Evolutionary conservation across 2,113 vertebrate species (phyloP), one percentile per base, ranked within the genome.

Genomic region (Marmota flaviventris): DNA sequence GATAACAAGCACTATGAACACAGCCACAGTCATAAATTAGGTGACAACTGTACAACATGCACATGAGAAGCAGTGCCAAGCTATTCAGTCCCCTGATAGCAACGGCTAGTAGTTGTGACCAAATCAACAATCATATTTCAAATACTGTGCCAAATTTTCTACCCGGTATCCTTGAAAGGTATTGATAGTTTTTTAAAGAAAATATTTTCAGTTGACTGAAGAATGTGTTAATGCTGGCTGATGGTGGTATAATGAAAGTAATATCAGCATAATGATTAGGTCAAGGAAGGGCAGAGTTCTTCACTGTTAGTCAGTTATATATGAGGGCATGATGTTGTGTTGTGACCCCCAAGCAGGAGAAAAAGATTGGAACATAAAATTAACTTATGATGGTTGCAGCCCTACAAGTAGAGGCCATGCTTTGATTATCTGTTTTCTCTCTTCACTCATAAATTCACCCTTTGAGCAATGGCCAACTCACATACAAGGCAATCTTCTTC

Each of bases 341-440:
- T 95, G 56, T 96, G 89, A 96, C 69, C 91, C 85, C 48, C 53
- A 88, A 88, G 79, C 73, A 73, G 65, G 32, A 85, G 87, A 88
- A 88, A 88, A 94, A 96, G 85, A 72, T 77, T 79, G 29, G 29
- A 97, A 91, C 89, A 91, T 84, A 92, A 97, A 97, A 97, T 97
- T 87, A 89, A 94, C 34, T 65, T 78, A 84, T 65, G 48, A 93
- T 63, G 88, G 72, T 42, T 81, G 48, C 39, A 94, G 89, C n/a
- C 58, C 83, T 84, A 85, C 45, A 89, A 93, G 56, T 27, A 90
- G 69, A 92, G n/a, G 70, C 92, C 83, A 42, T 65, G 58, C 93
- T 87, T 89, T 91, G 83, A 93, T 96, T 48, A 94, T 97, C 73
- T 93, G 48, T 73, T 97, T 93, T 97, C 83, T 95, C 95, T 93